Conservation (phyloP, 1,140 invertebrate species). For the Scaptomyza graminum region DNA sequence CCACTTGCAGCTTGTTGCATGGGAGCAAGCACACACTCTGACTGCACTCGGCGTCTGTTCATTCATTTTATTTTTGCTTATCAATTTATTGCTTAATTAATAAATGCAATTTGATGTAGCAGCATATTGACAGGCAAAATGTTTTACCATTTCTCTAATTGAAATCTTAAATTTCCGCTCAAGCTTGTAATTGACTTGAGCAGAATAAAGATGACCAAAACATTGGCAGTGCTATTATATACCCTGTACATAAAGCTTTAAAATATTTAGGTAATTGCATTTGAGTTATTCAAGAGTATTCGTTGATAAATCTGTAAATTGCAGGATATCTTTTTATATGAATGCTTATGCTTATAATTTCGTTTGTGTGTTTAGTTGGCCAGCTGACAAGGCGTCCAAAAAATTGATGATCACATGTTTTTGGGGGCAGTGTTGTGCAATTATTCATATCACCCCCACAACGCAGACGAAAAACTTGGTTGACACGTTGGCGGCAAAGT, state of each 20-base stretch:
- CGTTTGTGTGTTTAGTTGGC: constrained; percentile 9
- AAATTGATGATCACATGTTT: constrained; percentile 69
- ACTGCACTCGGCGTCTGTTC: not conserved
- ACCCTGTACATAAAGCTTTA: too few species aligned
- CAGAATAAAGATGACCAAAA: not conserved
- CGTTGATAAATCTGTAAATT: too few species aligned
- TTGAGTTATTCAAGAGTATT: too few species aligned
- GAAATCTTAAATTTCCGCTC: constrained; percentile 83
- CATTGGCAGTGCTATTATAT: not conserved
- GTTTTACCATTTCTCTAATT: constrained; percentile 62
- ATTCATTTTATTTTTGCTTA: not conserved
- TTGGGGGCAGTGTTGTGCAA: constrained; percentile 55
- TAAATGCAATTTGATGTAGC: constrained; percentile 67
- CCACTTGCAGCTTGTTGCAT: constrained; percentile 20
- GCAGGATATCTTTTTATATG: too few species aligned
- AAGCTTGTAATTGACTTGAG: constrained; percentile 81
- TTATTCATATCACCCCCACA: constrained; percentile 61
- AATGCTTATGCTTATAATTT: too few species aligned
- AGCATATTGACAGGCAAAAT: constrained; percentile 48
- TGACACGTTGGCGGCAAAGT: constrained; percentile 51
- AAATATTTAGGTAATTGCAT: too few species aligned
- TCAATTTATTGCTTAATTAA: constrained; percentile 75
- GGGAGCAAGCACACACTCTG: constrained; percentile 2
- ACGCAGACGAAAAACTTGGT: constrained; percentile 21
- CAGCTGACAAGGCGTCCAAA: constrained; percentile 38